These are phyloP conservation scores for Chrysogorgia sp. DNA, from an alignment of 92 coral and sea anemone genomes.

Conservation along the genomic window DNA sequence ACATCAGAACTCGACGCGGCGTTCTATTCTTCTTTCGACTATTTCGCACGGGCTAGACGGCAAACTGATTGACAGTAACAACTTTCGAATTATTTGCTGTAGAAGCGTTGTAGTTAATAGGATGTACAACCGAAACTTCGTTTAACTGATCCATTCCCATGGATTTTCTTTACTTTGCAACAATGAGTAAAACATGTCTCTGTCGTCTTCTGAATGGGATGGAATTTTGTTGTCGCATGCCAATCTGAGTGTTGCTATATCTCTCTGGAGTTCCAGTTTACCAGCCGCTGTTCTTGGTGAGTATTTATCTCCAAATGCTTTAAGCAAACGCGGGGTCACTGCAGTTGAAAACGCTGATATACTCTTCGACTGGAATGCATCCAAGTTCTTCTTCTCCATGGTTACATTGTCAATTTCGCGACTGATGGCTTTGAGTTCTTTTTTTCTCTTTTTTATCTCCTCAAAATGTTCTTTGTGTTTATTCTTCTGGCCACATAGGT, in stretches of 20 bases:
- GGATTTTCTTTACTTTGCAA: neutral
- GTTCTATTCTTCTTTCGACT: no score
- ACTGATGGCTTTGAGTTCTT: conserved; percentile 47
- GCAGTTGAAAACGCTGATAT: conserved; percentile 62
- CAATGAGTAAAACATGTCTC: conserved; percentile 33
- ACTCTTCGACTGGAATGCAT: conserved; percentile 55
- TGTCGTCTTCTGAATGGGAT: conserved; percentile 15
- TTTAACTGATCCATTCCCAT: no score
- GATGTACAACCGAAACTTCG: no score
- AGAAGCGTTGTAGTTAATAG: neutral
- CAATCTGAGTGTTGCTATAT: conserved; percentile 54
- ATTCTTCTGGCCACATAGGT: conserved; percentile 41
- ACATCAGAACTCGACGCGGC: no score
- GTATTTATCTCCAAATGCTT: conserved; percentile 53
- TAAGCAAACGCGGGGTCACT: conserved; percentile 42
- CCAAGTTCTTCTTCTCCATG: conserved; percentile 57
- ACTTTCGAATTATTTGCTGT: neutral
- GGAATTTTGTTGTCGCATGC: conserved; percentile 59
- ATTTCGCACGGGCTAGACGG: no score
- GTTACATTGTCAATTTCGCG: conserved; percentile 55
- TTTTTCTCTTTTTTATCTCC: conserved; percentile 24
- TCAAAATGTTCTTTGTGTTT: conserved; percentile 59
- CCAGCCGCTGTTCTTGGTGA: conserved; percentile 24
- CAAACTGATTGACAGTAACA: neutral
- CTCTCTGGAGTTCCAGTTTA: conserved; percentile 50